Conservation (phyloP, 2,113 vertebrate species). For the Anarhynchus alexandrinus region DNA sequence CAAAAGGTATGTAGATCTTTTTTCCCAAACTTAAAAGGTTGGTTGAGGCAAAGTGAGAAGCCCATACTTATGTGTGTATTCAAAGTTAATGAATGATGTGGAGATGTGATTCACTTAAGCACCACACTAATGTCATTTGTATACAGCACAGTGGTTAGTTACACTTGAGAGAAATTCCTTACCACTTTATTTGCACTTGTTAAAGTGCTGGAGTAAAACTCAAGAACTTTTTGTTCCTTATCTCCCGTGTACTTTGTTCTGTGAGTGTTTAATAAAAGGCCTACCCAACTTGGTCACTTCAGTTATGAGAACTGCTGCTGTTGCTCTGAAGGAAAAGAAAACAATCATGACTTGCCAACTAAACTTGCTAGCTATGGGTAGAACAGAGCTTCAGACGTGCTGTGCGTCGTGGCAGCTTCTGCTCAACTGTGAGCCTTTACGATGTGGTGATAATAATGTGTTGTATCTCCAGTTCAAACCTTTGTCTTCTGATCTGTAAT, state of each 20-base stretch:
- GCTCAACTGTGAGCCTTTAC: background rate
- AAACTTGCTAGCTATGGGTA: background rate
- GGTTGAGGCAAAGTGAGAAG: background rate
- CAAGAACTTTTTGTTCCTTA: background rate
- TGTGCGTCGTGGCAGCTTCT: background rate
- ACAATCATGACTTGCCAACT: background rate
- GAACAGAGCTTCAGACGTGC: background rate
- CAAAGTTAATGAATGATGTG: constrained; percentile 15
- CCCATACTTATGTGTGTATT: constrained; percentile 27
- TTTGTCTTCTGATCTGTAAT: background rate
- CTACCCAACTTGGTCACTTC: background rate
- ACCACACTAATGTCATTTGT: constrained; percentile 31
- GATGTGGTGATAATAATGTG: background rate
- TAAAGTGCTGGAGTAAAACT: background rate
- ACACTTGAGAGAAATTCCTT: constrained; percentile 4
- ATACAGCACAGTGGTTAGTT: background rate
- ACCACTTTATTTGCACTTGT: background rate
- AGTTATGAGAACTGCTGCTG: background rate
- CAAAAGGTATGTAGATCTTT: constrained; percentile 80
- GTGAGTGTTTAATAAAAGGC: constrained; percentile 2
- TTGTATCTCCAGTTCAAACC: background rate
- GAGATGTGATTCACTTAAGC: constrained; percentile 43
- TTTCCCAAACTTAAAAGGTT: constrained; percentile 69
- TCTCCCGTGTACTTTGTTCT: background rate
- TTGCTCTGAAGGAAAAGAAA: background rate